These are phyloP conservation scores for Dallia pectoralis DNA, from an alignment of 2,797 vertebrate species.

Conservation along the genomic window DNA sequence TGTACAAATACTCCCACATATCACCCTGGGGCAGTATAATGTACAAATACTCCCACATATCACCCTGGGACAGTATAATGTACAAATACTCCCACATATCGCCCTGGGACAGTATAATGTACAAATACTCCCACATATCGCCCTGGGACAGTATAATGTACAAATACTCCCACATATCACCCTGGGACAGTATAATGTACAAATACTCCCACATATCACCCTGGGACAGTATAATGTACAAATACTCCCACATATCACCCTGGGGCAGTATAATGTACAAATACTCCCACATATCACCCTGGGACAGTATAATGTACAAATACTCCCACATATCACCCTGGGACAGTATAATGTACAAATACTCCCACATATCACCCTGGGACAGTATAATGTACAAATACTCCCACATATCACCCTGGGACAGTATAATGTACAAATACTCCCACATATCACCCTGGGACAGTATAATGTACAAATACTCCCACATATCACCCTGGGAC, in stretches of 20 bases:
- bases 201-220: slow-evolving; percentile 94
- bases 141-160: slow-evolving; percentile 92
- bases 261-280: slow-evolving; percentile 92
- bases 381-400: too few relatives aligned
- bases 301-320: too few relatives aligned
- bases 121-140: slow-evolving; percentile 95
- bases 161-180: too few relatives aligned
- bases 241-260: too few relatives aligned
- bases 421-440: slow-evolving; percentile 94
- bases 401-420: too few relatives aligned
- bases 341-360: slow-evolving; percentile 93
- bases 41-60: slow-evolving; percentile 95
- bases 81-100: too few relatives aligned
- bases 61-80: slow-evolving; percentile 93
- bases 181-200: slow-evolving; percentile 91
- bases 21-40: slow-evolving; percentile 91
- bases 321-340: too few relatives aligned
- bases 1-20: too few relatives aligned
- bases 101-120: slow-evolving; percentile 91
- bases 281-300: slow-evolving; percentile 94
- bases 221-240: slow-evolving; percentile 93
- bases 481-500: too few relatives aligned
- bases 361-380: slow-evolving; percentile 94
- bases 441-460: slow-evolving; percentile 93
- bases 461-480: too few relatives aligned